These are phyloP conservation scores for Sphaeridia pumilis DNA, from an alignment of 2,888 invertebrate species.

Conservation along the genomic window DNA sequence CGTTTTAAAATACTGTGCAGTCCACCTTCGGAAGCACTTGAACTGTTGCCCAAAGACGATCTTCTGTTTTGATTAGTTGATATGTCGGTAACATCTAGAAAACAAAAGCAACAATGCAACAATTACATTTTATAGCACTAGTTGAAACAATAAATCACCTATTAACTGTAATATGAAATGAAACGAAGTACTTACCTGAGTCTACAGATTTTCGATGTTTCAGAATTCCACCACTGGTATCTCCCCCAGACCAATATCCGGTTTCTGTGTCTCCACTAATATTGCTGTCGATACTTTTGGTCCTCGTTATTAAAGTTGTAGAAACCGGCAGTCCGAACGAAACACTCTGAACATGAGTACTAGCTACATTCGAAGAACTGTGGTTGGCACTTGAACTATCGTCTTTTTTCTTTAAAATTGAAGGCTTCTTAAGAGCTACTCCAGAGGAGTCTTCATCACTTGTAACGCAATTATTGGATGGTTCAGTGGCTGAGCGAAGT, in stretches of 20 bases:
- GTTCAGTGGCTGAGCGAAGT: slow-evolving; percentile 11
- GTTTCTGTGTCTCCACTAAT: slow-evolving; percentile 22
- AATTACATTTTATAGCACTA: background rate
- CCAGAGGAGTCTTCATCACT: slow-evolving; percentile 4
- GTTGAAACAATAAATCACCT: background rate
- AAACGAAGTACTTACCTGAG: slow-evolving; percentile 4
- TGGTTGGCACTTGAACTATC: slow-evolving; percentile 5
- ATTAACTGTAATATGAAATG: background rate
- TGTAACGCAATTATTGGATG: background rate
- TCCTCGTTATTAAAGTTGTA: slow-evolving; percentile 16
- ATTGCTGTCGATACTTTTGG: slow-evolving; percentile 22
- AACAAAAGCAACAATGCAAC: background rate
- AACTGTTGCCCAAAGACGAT: slow-evolving; percentile 19
- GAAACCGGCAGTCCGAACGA: slow-evolving; percentile 20
- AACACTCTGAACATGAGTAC: slow-evolving; percentile 15
- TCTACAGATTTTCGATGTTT: slow-evolving; percentile 11
- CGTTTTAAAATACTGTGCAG: slow-evolving; percentile 24
- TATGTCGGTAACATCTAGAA: slow-evolving; percentile 13
- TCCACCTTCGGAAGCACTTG: slow-evolving; percentile 17
- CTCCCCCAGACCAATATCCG: slow-evolving; percentile 24
- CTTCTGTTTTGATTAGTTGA: slow-evolving; percentile 22
- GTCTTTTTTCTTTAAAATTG: slow-evolving; percentile 24
- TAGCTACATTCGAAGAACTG: background rate
- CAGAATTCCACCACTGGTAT: slow-evolving; percentile 14
- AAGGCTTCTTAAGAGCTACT: slow-evolving; percentile 17